Base-by-base conservation (phyloP, 2,888 invertebrate genomes). In the Geophilus truncorum region DNA sequence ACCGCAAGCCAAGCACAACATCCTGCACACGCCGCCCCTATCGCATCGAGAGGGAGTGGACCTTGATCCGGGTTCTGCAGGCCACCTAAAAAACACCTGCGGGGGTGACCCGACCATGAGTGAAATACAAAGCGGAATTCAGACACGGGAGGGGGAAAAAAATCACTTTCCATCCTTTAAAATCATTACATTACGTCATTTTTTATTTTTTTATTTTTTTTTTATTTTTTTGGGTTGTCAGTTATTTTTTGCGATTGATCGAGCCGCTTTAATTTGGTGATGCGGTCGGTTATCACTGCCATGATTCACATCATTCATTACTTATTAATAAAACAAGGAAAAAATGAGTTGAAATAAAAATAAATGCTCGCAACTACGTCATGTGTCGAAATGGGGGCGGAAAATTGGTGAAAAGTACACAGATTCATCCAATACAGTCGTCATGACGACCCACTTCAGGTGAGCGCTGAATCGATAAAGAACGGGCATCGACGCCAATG, bases 1-100 rank as follows among this genome's bases (percentile, higher is more conserved):
- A 80, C 80, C 57, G 9, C 57, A 45, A 23, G 34, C 80, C 40
- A 76, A 30, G 80, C 80, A 80, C 80, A 80, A 80, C 80, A 80
- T 80, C 80, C 80, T 80, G 80, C 80, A 70, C 75, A 62, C 62
- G 40, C 21, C 77, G 36, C 77, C 70, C 70, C 70, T 70, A 70
- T 70, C 25, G 28, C 70, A 70, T 70, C 70, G n/a, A 28, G 57
- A n/a, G 28, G 70, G 28, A 70, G 25, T 70, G 70, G 25, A 70
- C 70, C 25, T 70, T 70, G 25, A 70, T 70, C 70, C 70, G 70
- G 70, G 70, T 28, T 70, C 23, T 28, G 12, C 23, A 28, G 28
- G n/a, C 70, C 70, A 62, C 62, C 62, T 28, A 25, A 70, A n/a
- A 70, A 70, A 70, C 70, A 70, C 70, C 70, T 70, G 70, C 70